phyloP scores from a whole-genome alignment of 2,113 vertebrate genomes.

The Hippocampus zosterae region DNA sequence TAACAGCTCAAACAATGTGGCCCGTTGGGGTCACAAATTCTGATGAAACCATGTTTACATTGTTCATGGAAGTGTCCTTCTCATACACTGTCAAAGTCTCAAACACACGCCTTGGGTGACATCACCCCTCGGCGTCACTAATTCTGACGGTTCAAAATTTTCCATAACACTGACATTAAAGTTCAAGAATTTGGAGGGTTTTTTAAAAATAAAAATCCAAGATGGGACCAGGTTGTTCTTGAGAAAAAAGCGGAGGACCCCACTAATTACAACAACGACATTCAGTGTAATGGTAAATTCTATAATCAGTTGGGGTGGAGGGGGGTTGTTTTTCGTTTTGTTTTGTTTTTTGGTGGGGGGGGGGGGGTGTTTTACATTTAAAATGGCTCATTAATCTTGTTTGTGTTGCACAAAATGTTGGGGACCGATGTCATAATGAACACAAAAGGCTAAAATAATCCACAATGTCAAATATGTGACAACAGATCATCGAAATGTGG shows the following conservation, averaged over 20 bases:
- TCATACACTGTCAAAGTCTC: neutral
- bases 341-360: neutral
- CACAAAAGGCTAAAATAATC: no score
- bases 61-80: neutral
- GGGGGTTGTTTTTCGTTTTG: neutral
- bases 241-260: neutral
- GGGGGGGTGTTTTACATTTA: no score
- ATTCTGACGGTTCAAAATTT: neutral
- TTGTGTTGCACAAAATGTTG: neutral
- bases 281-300: neutral
- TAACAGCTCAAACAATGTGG: no score
- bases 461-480: neutral
- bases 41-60: neutral
- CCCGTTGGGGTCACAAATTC: neutral
- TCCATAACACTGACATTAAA: neutral
- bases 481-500: neutral
- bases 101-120: neutral
- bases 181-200: neutral
- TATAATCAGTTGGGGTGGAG: neutral
- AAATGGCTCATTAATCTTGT: neutral
- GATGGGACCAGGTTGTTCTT: neutral
- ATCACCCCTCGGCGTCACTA: neutral
- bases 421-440: neutral
- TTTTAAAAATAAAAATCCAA: neutral
- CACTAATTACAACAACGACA: neutral